Percentiles rank a stretch among this genome's conserved stretches.
phyloP scores from a whole-genome alignment of 1,140 invertebrate genomes.

The Gonioctena quinquepunctata region DNA sequence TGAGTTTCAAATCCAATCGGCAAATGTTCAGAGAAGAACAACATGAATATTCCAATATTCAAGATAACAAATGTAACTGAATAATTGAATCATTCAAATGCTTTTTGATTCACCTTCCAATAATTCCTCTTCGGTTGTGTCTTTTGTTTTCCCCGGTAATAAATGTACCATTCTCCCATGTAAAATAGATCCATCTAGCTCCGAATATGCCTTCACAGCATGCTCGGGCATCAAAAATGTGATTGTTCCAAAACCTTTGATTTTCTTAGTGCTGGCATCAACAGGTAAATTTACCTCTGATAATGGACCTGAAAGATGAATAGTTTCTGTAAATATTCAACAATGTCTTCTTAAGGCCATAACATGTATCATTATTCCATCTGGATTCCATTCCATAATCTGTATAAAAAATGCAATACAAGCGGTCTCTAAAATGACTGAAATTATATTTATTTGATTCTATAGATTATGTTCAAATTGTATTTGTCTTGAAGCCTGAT shows the following conservation, averaged over 20 bases:
- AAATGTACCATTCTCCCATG: conserved; percentile 93
- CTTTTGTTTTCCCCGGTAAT: conserved; percentile 81
- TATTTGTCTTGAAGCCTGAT: no score
- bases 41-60: no score
- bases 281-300: conserved; percentile 90
- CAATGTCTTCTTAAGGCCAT: no score
- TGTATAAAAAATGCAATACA: no score
- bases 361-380: no score
- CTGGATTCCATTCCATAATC: no score
- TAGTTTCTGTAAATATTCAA: no score
- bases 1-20: no score
- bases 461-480: no score
- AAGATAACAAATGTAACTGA: background rate
- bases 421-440: no score
- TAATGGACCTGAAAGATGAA: conserved; percentile 83
- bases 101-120: conserved; percentile 58
- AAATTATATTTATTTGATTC: no score
- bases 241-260: conserved; percentile 93
- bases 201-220: conserved; percentile 85
- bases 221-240: conserved; percentile 96
- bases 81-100: background rate
- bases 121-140: conserved; percentile 59
- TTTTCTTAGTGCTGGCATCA: conserved; percentile 79
- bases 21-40: no score
- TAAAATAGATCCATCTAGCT: conserved; percentile 87